Percentiles rank a stretch among this genome's conserved stretches.
Evolutionary conservation across 2,797 vertebrate genomes (phyloP).

Genomic region (Catostomus latipinnis): DNA sequence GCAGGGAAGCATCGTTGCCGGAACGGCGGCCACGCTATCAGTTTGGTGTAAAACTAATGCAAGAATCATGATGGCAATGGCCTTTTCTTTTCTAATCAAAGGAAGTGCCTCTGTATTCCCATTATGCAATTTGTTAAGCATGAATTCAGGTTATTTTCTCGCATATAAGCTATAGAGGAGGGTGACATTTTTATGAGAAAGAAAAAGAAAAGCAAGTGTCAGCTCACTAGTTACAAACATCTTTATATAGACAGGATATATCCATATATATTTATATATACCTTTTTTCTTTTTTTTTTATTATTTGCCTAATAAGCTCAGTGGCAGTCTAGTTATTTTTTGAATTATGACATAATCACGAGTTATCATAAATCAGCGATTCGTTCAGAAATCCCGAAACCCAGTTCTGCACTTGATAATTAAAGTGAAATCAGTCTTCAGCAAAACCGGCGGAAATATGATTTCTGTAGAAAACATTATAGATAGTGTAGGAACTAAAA

Average conservation of each 20-base stretch:
- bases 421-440: constrained; percentile 53
- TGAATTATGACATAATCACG: constrained; percentile 79
- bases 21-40: constrained; percentile 68
- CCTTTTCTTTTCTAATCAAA: constrained; percentile 81
- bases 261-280: constrained; percentile 84
- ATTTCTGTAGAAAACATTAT: constrained; percentile 61
- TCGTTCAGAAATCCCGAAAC: constrained; percentile 64
- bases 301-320: constrained; percentile 84
- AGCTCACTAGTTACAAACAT: constrained; percentile 82
- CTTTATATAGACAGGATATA: constrained; percentile 81
- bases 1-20: constrained; percentile 76
- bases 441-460: constrained; percentile 42
- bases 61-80: constrained; percentile 71
- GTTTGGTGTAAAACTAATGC: constrained; percentile 72
- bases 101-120: constrained; percentile 88
- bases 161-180: constrained; percentile 85
- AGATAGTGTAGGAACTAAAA: constrained; percentile 65
- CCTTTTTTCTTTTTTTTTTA: constrained; percentile 76
- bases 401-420: constrained; percentile 53
- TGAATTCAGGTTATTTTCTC: constrained; percentile 87
- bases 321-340: constrained; percentile 90
- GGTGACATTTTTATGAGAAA: constrained; percentile 73
- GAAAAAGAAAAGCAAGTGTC: constrained; percentile 63
- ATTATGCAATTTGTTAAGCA: constrained; percentile 87
- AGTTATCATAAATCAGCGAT: constrained; percentile 70